Base-by-base conservation (phyloP, 2,888 invertebrate species). In the Tillus elongatus region DNA sequence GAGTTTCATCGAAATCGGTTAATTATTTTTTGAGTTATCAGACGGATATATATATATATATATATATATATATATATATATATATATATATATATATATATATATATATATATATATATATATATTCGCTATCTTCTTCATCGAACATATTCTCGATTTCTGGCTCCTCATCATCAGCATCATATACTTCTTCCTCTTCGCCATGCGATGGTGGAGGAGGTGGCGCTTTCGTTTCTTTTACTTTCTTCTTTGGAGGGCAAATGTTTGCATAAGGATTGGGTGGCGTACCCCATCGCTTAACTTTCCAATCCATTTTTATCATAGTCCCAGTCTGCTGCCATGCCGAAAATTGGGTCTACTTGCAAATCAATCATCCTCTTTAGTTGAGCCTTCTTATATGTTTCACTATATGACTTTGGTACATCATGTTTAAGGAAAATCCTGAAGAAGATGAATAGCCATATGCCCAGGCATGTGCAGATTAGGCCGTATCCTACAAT, bases 281-380 rank as follows among this genome's bases (percentile, higher is more conserved):
- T 19, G 24, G 24, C 24, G 24, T 19, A 19, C n/a, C n/a, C 24
- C 24, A 19, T n/a, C 24, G 6, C 6, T 8, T 19, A 6, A 19
- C 24, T n/a, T 92, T 93, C 91, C 92, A 93, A 58, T 78, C 73
- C 61, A 82, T 80, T 66, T 84, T 85, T 57, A n/a, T 88, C 85
- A 61, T 90, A 93, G 68, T 91, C 89, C 82, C 84, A 93, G 55
- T 83, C 75, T 49, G 87, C 84, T 12, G 83, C 61, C 13, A 89
- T 62, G 1, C 95, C 95, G 30, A 74, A 73, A 24, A 95, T 67
- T 0, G 87, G 86, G 63, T 89, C 82, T 10, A 81, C 66, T 58
- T 82, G 74, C 36, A 87, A 64, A 57, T 77, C 77, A 47, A 89
- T 68, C 74, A 86, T 83, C 36, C 83, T 74, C 58, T 82, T 74